Evolutionary conservation across 2,888 invertebrate genomes (phyloP), one percentile per base, ranked within the genome.

Genomic region (Trisateles emortualis): DNA sequence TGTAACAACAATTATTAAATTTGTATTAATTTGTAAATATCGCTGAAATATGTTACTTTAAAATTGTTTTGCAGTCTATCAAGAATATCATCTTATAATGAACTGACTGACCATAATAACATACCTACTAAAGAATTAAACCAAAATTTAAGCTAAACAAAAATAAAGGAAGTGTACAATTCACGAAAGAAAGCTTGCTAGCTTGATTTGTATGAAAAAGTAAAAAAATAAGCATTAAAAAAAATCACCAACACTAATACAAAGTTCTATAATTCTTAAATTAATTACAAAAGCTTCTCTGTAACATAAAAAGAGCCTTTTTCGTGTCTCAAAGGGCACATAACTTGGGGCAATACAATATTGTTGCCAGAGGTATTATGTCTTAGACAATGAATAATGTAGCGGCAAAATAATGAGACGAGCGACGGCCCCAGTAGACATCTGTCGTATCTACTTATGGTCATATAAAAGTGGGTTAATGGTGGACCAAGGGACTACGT

Each of bases 371-470:
- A 38, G 46, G 61, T 49, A 67, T 75, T 76, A 75, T 77, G 60
- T 72, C 54, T 63, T 61, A 67, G 68, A 68, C 76, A 68, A 68
- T 81, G 79, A 81, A 81, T 80, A 78, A 81, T 78, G 78, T 79
- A 76, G 76, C 62, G 72, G 68, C 74, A 76, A 81, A 81, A 80
- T 81, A 80, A 81, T 78, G 77, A 81, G 76, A 56, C 59, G 52
- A 49, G 57, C 59, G 53, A 49, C 47, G 72, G 62, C 33, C 50
- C 38, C 65, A 33, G 57, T 16, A 59, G 73, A 77, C 76, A 72
- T 78, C 74, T 81, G 79, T 76, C 73, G 24, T 52, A 41, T 44
- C 42, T 47, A 46, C 48, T 53, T 53, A 47, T 43, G 19, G 26
- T 44, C 30, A 29, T 36, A 40, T 52, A 54, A 33, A 14, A 62